Evolutionary conservation across 2,888 invertebrate species (phyloP), one percentile per base, ranked within the genome.

Genomic region (Lottia scabra): DNA sequence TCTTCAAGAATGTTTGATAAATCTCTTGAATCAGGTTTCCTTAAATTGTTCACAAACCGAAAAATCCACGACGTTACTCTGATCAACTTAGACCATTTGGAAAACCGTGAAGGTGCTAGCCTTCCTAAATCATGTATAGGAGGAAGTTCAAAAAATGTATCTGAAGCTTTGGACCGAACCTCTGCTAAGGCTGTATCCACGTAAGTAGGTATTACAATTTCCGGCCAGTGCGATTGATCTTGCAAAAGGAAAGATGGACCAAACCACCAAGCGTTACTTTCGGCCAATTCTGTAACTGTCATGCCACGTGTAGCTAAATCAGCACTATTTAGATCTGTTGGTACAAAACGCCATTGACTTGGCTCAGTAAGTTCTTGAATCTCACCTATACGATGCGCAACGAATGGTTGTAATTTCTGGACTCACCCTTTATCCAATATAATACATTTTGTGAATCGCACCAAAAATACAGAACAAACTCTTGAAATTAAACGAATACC

Each of bases 401-500:
- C 72, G 44, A 74, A 74, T 15, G 56, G 67, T 38, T 75, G 16
- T 69, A 75, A 30, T 19, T 23, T 45, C 72, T 3, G 16, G 69
- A 48, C 44, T 45, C 16, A 4, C 46, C 63, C 2, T 65, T 30
- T 19, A 71, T 73, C 73, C 73, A 73, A 23, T 16, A 66, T 19
- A 70, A 62, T 5, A 74, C 74, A 26, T 74, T 71, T 71, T 71
- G 65, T 38, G 63, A 69, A 66, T 69, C 74, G 12, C 71, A 67
- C 76, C 68, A 76, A 45, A 66, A 74, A 38, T 15, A 38, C 67
- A 15, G 23, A 16, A 23, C 26, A 27, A 13, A 70, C 56, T 27
- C n/a, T 23, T 23, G 19, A 8, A 15, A 45, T 15, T 44, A 65
- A 19, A 10, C 10, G 65, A 10, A 65, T 5, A 46, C 46, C 46